phyloP scores from a whole-genome alignment of 2,113 vertebrate species.

The Brachirus orientalis region DNA sequence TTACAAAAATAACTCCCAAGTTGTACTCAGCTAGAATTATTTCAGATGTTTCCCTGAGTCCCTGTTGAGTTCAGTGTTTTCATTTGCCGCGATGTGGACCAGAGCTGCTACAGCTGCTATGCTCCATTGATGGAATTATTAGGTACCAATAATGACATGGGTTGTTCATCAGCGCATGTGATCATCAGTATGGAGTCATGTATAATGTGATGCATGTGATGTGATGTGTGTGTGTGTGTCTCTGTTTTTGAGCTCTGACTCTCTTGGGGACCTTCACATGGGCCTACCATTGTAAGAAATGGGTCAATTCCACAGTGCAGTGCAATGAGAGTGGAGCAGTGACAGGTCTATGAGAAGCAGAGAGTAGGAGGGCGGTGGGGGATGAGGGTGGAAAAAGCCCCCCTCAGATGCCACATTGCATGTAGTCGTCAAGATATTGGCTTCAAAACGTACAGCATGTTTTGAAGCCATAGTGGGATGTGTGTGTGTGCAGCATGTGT shows the following conservation, averaged over 20 bases:
- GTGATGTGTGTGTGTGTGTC: constrained; percentile 6
- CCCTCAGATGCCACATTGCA: constrained; percentile 17
- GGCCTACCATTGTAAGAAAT: constrained; percentile 70
- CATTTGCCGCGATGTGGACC: not conserved
- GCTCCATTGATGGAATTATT: constrained; percentile 41
- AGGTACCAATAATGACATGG: constrained; percentile 44
- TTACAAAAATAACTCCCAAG: not conserved
- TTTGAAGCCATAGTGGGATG: too few species aligned
- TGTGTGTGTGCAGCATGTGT: not conserved
- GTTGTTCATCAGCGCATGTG: constrained; percentile 56
- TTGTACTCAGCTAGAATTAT: not conserved
- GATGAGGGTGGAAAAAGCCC: constrained; percentile 22
- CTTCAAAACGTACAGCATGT: constrained; percentile 26
- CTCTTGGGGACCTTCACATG: constrained; percentile 32
- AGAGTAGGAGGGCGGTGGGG: not conserved
- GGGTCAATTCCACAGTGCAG: constrained; percentile 64
- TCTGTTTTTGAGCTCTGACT: constrained; percentile 4
- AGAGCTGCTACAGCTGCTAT: constrained; percentile 7
- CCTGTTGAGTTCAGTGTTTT: not conserved
- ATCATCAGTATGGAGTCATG: constrained; percentile 18
- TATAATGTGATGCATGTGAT: too few species aligned
- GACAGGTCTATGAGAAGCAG: constrained; percentile 46
- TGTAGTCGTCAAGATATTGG: constrained; percentile 31
- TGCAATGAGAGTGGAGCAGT: too few species aligned
- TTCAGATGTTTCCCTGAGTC: not conserved